phyloP scores from a whole-genome alignment of 2,797 vertebrate genomes.

The Notolabrus celidotus region DNA sequence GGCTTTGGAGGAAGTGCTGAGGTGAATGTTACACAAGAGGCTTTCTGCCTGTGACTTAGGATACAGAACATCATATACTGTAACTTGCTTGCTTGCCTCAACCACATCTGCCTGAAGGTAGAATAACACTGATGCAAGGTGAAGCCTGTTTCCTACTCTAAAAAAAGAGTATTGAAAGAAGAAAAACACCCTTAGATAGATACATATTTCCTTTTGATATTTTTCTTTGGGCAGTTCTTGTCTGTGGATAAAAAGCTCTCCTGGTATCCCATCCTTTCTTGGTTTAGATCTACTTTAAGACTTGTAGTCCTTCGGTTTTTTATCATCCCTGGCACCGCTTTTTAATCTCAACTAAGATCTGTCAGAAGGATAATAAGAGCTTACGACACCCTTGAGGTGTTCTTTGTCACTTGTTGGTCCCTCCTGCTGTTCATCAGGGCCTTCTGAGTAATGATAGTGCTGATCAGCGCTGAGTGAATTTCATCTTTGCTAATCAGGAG shows the following conservation, averaged over 20 bases:
- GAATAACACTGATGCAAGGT: slow-evolving; percentile 19
- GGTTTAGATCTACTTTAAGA: slow-evolving; percentile 16
- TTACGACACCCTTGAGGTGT: slow-evolving; percentile 49
- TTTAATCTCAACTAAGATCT: slow-evolving; percentile 53
- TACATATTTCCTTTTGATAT: background rate
- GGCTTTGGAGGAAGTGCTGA: background rate
- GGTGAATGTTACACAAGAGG: slow-evolving; percentile 23
- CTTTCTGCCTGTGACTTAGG: background rate
- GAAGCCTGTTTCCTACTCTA: background rate
- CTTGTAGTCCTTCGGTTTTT: background rate
- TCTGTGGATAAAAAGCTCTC: background rate
- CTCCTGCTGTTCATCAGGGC: slow-evolving; percentile 58
- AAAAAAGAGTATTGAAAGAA: background rate
- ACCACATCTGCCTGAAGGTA: background rate
- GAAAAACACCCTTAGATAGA: background rate
- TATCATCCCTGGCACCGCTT: slow-evolving; percentile 24
- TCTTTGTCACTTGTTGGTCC: slow-evolving; percentile 50
- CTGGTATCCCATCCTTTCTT: background rate
- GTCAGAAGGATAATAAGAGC: slow-evolving; percentile 52
- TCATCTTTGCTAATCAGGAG: slow-evolving; percentile 55
- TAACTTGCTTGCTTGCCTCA: background rate
- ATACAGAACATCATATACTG: slow-evolving; percentile 19
- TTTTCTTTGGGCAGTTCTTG: slow-evolving; percentile 8
- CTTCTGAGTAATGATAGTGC: slow-evolving; percentile 51
- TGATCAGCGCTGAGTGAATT: slow-evolving; percentile 63